Base-by-base conservation (phyloP, 2,888 invertebrate species). In the Colletes collaris region DNA sequence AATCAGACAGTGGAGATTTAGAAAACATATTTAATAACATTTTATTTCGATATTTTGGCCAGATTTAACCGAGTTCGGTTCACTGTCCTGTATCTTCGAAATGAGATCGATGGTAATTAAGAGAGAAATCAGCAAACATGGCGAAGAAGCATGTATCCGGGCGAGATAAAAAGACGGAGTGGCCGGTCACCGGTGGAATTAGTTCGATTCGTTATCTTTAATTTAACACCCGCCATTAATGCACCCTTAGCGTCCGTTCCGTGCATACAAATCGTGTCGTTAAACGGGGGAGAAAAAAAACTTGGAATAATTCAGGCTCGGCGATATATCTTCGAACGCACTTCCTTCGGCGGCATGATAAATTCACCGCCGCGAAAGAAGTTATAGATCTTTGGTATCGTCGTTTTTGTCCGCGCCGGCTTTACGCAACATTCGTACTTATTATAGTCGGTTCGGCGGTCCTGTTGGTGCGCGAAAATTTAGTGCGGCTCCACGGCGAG, bases 361-460 rank as follows among this genome's bases (percentile, higher is more conserved):
- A 73, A 82, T 83, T 11, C 55, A 3, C 49, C 44, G 11, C 66
- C 44, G 10, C 53, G 27, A 77, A 65, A 76, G 70, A 73, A 80
- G 59, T 75, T 71, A 76, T 74, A 74, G 73, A 83, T 83, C 83
- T 78, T 78, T 56, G 60, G 72, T 65, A 69, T 79, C 76, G 71
- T 63, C 65, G 70, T 83, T 79, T 76, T 84, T 65, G 19, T 35
- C 44, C 2, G 55, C 1, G 4, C 56, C 64, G 66, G 73, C 71
- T 73, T 67, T 53, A 60, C 76, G 81, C 83, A 79, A 83, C 84
- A 84, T 83, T 84, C 79, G 72, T 84, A 84, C 83, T 79, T 76
- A 81, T 84, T 83, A 84, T 65, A 66, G 81, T 55, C 84, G 83
- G 68, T 81, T 81, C 83, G 72, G 44, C 76, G 84, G 72, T 62